A percentile compares a stretch with the other conserved stretches of the same genome.
Evolutionary conservation across 2,113 vertebrate species (phyloP).

Genomic region (zebrafish (Danio rerio)): DNA sequence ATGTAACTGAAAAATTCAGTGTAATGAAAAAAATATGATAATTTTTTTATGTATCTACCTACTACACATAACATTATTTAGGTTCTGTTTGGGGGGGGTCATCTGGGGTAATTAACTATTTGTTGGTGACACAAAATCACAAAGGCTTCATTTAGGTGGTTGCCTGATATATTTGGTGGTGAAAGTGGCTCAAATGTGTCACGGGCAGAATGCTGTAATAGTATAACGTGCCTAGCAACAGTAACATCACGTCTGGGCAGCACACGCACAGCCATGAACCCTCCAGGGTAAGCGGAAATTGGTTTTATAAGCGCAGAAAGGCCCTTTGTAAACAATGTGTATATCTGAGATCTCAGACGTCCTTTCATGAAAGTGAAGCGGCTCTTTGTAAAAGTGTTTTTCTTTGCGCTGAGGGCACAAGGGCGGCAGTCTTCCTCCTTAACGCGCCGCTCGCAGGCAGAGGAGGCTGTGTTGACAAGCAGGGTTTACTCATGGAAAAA

Average conservation of each 20-base stretch:
- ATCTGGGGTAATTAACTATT: slow-evolving; percentile 69
- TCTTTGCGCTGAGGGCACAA: slow-evolving; percentile 66
- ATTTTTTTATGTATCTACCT: too few relatives aligned
- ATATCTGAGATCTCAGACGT: slow-evolving; percentile 70
- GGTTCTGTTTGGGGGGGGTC: slow-evolving; percentile 50
- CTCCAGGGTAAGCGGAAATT: slow-evolving; percentile 67
- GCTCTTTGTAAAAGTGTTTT: slow-evolving; percentile 68
- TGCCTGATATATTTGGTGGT: slow-evolving; percentile 68
- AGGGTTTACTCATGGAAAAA: slow-evolving; percentile 84
- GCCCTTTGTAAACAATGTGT: slow-evolving; percentile 72
- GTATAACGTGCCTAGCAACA: slow-evolving; percentile 62
- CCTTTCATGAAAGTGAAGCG: slow-evolving; percentile 75
- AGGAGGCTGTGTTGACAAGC: slow-evolving; percentile 82
- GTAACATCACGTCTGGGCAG: slow-evolving; percentile 52
- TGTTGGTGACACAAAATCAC: slow-evolving; percentile 65
- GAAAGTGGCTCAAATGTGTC: slow-evolving; percentile 64
- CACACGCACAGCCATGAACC: neutral
- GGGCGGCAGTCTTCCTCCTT: slow-evolving; percentile 71
- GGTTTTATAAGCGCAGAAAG: slow-evolving; percentile 69
- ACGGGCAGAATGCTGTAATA: slow-evolving; percentile 55
- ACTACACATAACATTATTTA: too few relatives aligned
- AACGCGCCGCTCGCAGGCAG: slow-evolving; percentile 71
- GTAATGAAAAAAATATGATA: too few relatives aligned
- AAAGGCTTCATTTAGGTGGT: slow-evolving; percentile 68
- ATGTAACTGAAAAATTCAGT: too few relatives aligned